phyloP scores from a whole-genome alignment of 2,888 invertebrate species.

The Thymelicus sylvestris region DNA sequence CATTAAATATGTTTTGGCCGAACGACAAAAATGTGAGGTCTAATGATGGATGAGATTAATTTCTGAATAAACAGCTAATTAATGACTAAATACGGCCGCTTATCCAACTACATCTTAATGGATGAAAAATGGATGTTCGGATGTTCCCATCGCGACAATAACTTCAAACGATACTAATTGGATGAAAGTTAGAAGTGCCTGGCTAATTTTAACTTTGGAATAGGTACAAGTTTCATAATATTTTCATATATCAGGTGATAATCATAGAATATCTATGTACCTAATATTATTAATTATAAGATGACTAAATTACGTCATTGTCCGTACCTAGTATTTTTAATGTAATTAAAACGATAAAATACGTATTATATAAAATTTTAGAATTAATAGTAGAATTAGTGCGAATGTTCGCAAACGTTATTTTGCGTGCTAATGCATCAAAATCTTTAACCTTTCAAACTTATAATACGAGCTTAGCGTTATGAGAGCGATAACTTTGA shows the following conservation, averaged over 20 bases:
- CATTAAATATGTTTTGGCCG: conserved; percentile 24
- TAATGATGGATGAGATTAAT: conserved; percentile 1
- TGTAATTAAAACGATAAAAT: no score
- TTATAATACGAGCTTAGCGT: conserved; percentile 22
- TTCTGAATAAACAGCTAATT: not conserved
- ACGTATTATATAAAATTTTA: no score
- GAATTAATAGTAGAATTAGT: not conserved
- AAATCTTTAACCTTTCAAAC: not conserved
- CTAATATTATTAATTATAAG: no score
- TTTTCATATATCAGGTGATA: no score
- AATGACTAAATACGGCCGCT: not conserved
- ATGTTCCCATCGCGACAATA: no score
- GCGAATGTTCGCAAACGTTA: conserved; percentile 15
- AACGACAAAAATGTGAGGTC: not conserved
- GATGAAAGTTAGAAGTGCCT: no score
- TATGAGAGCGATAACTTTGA: conserved; percentile 19
- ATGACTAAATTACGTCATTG: no score
- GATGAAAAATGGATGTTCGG: not conserved
- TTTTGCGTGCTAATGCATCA: not conserved
- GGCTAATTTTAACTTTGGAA: no score
- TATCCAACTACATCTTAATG: not conserved
- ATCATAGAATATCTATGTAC: no score
- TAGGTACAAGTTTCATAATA: no score
- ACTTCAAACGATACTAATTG: no score
- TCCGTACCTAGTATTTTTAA: no score